Percentiles rank a stretch among this genome's conserved stretches.
Conservation (phyloP, 92 coral and sea anemone genomes). For the Scolanthus callimorphus region DNA sequence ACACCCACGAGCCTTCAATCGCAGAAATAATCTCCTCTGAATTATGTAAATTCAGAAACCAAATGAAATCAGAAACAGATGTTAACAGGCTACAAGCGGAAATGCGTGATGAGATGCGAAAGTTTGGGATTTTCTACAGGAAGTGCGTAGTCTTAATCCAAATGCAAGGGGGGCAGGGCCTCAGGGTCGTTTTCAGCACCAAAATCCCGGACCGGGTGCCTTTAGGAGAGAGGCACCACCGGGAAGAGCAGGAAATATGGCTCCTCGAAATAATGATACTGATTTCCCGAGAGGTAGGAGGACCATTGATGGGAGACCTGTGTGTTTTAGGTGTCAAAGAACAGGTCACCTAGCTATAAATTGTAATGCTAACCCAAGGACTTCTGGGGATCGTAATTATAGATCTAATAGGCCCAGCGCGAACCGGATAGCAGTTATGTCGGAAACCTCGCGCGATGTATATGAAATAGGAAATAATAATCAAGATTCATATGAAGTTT, state of each 20-base stretch:
- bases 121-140: background rate
- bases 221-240: background rate
- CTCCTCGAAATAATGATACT: background rate
- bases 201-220: too few species aligned
- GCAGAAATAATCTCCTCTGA: background rate
- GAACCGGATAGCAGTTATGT: background rate
- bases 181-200: too few species aligned
- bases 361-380: background rate
- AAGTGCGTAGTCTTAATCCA: too few species aligned
- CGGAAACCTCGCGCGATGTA: too few species aligned
- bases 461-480: background rate
- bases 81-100: too few species aligned
- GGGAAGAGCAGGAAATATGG: background rate
- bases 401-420: background rate
- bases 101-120: background rate
- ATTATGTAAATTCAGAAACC: background rate
- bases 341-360: too few species aligned
- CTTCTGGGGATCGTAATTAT: background rate
- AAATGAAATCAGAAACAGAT: too few species aligned
- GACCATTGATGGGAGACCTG: background rate
- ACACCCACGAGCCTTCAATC: background rate
- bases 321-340: background rate
- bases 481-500: background rate
- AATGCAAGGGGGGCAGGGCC: too few species aligned
- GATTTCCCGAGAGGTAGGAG: background rate